Percentiles rank a stretch among this genome's conserved stretches.
These are phyloP conservation scores for Syndactyla subalaris DNA, from an alignment of 2,797 vertebrate genomes.

Conservation along the genomic window DNA sequence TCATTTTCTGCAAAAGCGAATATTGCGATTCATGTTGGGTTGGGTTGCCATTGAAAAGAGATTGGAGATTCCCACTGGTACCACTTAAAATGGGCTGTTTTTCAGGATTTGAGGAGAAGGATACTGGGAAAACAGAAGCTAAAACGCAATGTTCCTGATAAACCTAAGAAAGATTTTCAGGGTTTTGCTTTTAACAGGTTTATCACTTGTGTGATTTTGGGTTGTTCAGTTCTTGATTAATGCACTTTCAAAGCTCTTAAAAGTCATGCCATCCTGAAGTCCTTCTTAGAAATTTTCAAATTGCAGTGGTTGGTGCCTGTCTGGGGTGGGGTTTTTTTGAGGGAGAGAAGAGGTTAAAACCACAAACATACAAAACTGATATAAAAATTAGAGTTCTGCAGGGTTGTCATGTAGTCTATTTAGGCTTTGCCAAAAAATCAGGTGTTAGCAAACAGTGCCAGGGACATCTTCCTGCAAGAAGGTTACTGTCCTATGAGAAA, in stretches of 20 bases:
- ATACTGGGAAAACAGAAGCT: not conserved
- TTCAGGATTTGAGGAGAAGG: not conserved
- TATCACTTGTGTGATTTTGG: not conserved
- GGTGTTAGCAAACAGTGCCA: not conserved
- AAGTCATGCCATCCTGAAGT: not conserved
- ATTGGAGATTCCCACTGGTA: not conserved
- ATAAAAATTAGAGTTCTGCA: not conserved
- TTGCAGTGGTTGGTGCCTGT: not conserved
- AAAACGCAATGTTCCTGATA: not conserved
- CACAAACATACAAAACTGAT: not conserved
- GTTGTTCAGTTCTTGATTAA: not conserved
- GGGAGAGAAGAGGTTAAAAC: rapidly evolving
- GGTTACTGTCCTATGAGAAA: rapidly evolving
- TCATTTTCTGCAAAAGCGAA: not conserved
- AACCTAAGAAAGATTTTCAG: not conserved
- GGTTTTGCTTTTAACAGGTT: not conserved
- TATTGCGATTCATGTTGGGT: not conserved
- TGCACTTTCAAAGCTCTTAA: rapidly evolving
- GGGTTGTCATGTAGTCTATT: rapidly evolving
- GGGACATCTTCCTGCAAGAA: not conserved
- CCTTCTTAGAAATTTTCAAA: not conserved
- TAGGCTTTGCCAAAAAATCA: not conserved
- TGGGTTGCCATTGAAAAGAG: not conserved
- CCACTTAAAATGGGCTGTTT: not conserved
- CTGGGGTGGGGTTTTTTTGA: not conserved